phyloP scores from a whole-genome alignment of 2,113 vertebrate species.

The Neodon shergylaensis region DNA sequence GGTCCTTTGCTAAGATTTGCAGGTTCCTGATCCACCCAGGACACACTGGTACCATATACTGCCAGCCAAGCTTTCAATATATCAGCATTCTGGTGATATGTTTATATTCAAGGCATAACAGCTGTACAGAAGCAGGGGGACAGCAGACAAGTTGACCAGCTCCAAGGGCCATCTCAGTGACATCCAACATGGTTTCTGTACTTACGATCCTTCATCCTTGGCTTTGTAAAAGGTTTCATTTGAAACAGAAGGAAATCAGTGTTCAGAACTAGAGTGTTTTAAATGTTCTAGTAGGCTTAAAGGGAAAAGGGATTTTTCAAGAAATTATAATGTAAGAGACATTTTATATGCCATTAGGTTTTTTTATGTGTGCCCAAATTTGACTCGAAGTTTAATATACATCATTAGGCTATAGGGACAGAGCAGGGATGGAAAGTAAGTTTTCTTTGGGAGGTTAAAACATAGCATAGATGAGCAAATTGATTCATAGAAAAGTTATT shows the following conservation, averaged over 20 bases:
- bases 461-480: not conserved
- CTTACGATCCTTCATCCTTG: not conserved
- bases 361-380: not conserved
- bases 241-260: not conserved
- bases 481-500: not conserved
- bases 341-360: not conserved
- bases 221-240: not conserved
- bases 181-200: not conserved
- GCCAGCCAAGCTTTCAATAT: not conserved
- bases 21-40: too few species aligned
- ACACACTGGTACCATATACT: rapidly evolving
- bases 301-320: not conserved
- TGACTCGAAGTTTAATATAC: not conserved
- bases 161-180: not conserved
- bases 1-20: not conserved
- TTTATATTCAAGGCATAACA: not conserved
- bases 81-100: too few species aligned
- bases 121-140: not conserved
- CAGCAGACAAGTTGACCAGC: not conserved
- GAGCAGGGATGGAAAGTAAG: not conserved
- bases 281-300: not conserved
- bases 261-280: not conserved
- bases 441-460: not conserved
- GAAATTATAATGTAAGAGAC: not conserved
- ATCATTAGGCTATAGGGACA: not conserved